Evolutionary conservation across 2,888 invertebrate genomes (phyloP).

Genomic region (Cepaea hortensis): DNA sequence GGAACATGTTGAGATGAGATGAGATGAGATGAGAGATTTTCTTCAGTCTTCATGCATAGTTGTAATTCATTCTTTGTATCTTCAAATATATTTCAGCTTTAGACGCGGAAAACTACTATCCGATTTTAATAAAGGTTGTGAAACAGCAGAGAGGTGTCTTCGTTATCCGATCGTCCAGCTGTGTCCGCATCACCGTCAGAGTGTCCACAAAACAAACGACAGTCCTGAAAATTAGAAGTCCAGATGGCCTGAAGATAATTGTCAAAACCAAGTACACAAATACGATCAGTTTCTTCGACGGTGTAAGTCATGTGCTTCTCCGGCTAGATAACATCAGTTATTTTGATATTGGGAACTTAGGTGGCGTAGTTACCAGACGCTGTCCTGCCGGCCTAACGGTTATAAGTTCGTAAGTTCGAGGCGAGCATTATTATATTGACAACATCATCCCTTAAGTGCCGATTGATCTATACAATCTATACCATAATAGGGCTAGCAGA

Average conservation of each 20-base stretch:
- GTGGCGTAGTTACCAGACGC: too few relatives aligned
- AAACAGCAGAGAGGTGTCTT: not conserved
- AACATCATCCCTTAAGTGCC: too few relatives aligned
- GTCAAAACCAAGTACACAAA: slow-evolving; percentile 35
- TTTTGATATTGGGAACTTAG: too few relatives aligned
- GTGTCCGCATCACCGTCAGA: slow-evolving; percentile 27
- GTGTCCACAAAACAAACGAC: slow-evolving; percentile 11
- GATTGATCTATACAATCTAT: too few relatives aligned
- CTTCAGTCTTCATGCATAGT: too few relatives aligned
- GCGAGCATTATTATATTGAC: too few relatives aligned
- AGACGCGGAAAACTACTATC: not conserved
- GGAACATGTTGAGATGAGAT: too few relatives aligned
- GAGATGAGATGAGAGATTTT: too few relatives aligned
- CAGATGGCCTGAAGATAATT: not conserved
- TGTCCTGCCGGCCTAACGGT: too few relatives aligned
- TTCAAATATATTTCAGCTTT: slow-evolving; percentile 6
- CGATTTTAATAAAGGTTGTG: not conserved
- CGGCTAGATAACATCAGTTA: too few relatives aligned
- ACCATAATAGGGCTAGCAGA: too few relatives aligned
- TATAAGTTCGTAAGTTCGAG: too few relatives aligned
- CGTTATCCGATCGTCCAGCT: slow-evolving; percentile 11
- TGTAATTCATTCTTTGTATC: not conserved
- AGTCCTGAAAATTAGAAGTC: not conserved
- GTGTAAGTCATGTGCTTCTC: not conserved
- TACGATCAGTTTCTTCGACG: slow-evolving; percentile 5